Evolutionary conservation across 2,113 vertebrate genomes (phyloP).

Genomic region (Rattus rattus): DNA sequence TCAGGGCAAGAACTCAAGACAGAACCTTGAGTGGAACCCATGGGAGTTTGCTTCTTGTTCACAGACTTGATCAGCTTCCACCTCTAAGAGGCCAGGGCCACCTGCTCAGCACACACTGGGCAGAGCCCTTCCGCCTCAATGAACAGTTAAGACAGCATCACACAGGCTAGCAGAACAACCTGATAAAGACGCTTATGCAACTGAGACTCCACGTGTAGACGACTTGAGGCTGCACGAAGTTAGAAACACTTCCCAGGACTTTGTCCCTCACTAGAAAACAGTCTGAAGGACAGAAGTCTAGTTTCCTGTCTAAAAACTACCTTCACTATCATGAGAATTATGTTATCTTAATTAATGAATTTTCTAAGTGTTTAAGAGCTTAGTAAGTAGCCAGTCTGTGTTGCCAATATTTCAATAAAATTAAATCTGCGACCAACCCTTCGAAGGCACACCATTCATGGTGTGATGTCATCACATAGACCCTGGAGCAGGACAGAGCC

Average conservation of each 20-base stretch:
- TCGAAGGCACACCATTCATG: not conserved
- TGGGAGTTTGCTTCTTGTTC: not conserved
- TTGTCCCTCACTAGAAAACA: not conserved
- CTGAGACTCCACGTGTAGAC: not conserved
- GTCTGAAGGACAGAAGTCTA: slow-evolving; percentile 44
- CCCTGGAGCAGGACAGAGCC: not conserved
- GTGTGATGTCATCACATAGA: not conserved
- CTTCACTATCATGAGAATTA: not conserved
- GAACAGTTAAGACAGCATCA: not conserved
- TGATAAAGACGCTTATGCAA: no score
- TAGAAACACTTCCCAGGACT: not conserved
- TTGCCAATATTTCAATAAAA: not conserved
- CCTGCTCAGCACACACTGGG: not conserved
- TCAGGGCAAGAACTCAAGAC: not conserved
- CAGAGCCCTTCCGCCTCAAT: not conserved
- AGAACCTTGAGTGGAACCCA: not conserved
- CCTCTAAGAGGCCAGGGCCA: not conserved
- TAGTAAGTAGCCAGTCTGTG: not conserved
- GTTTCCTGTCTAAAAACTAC: not conserved
- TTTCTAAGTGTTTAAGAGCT: not conserved
- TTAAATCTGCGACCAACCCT: not conserved
- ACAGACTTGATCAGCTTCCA: not conserved
- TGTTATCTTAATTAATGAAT: not conserved
- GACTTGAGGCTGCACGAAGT: not conserved
- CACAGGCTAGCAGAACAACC: not conserved